A percentile compares a stretch with the other conserved stretches of the same genome.
phyloP scores from a whole-genome alignment of 2,888 invertebrate genomes.

The Leucophenga montana region DNA sequence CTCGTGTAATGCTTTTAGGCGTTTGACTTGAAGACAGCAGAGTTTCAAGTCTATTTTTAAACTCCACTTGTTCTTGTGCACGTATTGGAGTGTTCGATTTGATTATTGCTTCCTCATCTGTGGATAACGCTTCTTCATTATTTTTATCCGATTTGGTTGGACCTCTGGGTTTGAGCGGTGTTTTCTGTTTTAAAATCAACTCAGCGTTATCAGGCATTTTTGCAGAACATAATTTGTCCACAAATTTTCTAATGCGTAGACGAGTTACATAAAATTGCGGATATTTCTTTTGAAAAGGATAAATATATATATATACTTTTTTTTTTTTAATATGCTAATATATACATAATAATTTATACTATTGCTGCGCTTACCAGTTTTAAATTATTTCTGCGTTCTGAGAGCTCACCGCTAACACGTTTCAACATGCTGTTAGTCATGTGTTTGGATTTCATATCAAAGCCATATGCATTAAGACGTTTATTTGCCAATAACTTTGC shows the following conservation, averaged over 20 bases:
- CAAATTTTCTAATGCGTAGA: conserved; percentile 63
- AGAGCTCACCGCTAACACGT: conserved; percentile 47
- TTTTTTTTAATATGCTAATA: not conserved
- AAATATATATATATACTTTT: too few relatives aligned
- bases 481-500: conserved; percentile 51
- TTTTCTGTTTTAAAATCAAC: conserved; percentile 51
- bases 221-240: conserved; percentile 62
- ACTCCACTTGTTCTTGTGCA: conserved; percentile 37
- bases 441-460: conserved; percentile 48
- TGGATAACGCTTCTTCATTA: conserved; percentile 33
- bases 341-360: too few relatives aligned
- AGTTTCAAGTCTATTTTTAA: conserved; percentile 62
- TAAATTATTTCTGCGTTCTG: conserved; percentile 52
- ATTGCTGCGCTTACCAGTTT: conserved; percentile 51
- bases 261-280: conserved; percentile 64
- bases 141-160: too few relatives aligned
- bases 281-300: conserved; percentile 49
- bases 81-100: not conserved
- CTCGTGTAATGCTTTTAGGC: conserved; percentile 41
- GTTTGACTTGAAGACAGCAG: conserved; percentile 58
- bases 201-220: conserved; percentile 57
- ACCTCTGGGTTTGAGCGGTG: conserved; percentile 36
- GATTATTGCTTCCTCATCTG: conserved; percentile 22
- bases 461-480: conserved; percentile 51
- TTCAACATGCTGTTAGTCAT: conserved; percentile 50